A percentile compares a stretch with the other conserved stretches of the same genome.
phyloP scores from a whole-genome alignment of 1,140 invertebrate species.

The Brachionus rotundiformis region DNA sequence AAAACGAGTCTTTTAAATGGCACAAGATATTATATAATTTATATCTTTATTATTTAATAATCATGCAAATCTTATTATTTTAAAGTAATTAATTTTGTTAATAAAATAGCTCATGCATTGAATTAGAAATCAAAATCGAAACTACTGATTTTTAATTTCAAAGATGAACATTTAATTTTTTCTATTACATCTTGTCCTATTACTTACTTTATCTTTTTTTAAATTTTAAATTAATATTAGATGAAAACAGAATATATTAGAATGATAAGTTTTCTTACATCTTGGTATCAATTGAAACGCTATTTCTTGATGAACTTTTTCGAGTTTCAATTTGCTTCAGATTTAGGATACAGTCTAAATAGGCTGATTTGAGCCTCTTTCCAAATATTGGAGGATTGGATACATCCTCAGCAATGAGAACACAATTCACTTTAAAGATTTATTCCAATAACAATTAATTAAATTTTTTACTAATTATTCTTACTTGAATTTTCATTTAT shows the following conservation, averaged over 20 bases:
- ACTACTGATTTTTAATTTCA: neutral
- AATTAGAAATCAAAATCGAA: neutral
- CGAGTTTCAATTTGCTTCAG: neutral
- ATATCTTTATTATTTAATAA: too few relatives aligned
- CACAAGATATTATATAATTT: too few relatives aligned
- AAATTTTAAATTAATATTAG: neutral
- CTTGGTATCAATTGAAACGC: constrained; percentile 21
- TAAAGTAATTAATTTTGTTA: neutral
- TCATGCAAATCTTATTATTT: too few relatives aligned
- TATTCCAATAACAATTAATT: neutral
- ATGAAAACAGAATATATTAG: neutral
- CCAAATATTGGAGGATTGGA: constrained; percentile 24
- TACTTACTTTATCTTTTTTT: constrained; percentile 23
- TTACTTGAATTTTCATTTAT: constrained; percentile 43
- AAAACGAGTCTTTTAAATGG: too few relatives aligned
- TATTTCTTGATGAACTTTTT: constrained; percentile 6
- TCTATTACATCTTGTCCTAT: too few relatives aligned
- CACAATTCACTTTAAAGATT: constrained; percentile 29
- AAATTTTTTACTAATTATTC: neutral
- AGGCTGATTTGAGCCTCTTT: constrained; percentile 11
- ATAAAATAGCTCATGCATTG: neutral
- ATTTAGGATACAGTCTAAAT: constrained; percentile 12
- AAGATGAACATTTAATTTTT: too few relatives aligned
- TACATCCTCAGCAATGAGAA: constrained; percentile 40
- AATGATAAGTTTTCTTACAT: constrained; percentile 12